Conservation (phyloP, 2,888 invertebrate genomes). For the Tricholauxania praeusta region DNA sequence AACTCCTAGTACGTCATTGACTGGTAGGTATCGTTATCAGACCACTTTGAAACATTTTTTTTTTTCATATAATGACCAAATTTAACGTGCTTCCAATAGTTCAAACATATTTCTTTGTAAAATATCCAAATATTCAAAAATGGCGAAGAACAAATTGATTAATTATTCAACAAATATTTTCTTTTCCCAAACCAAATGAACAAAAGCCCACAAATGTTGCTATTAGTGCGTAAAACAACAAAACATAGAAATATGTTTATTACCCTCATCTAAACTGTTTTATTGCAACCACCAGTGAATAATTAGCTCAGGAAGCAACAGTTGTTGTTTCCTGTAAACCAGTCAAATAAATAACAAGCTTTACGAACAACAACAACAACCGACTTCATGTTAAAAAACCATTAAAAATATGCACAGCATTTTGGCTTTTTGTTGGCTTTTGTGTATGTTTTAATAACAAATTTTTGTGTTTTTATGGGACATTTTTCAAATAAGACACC, state of each 20-base stretch:
- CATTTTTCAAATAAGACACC: no score
- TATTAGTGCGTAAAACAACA: background rate
- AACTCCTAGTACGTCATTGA: no score
- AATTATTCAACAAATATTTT: background rate
- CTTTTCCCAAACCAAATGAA: background rate
- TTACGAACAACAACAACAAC: background rate
- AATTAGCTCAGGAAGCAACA: conserved; percentile 61
- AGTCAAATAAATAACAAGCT: conserved; percentile 11
- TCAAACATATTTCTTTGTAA: no score
- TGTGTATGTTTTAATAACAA: no score
- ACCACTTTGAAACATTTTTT: no score
- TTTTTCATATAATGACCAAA: no score
- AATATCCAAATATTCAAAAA: no score
- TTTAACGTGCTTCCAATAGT: no score
- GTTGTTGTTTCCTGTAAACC: conserved; percentile 39
- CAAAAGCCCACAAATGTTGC: background rate
- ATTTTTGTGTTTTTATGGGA: no score
- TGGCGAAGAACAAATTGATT: no score
- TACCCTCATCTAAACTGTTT: conserved; percentile 35
- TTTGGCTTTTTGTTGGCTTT: conserved; percentile 4
- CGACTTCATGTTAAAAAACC: background rate
- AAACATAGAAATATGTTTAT: conserved; percentile 26
- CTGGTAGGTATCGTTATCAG: no score
- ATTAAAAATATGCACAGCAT: conserved; percentile 9
- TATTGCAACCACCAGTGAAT: conserved; percentile 55